Evolutionary conservation across 2,797 vertebrate genomes (phyloP).

Genomic region (Silurus lanzhouensis): DNA sequence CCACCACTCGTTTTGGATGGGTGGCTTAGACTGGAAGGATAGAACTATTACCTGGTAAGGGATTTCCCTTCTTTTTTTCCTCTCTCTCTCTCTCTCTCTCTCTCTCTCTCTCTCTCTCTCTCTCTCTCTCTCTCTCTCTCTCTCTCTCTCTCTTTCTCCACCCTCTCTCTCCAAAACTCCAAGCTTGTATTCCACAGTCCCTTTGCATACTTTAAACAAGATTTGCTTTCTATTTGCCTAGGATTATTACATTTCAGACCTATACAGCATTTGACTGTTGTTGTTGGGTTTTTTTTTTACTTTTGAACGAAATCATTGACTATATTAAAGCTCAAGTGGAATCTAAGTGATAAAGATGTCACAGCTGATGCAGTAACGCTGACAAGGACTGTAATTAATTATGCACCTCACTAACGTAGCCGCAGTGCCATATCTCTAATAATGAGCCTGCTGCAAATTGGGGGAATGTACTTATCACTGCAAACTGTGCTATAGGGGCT

Average conservation of each 20-base stretch:
- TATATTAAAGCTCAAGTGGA: not conserved
- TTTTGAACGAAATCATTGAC: constrained; percentile 13
- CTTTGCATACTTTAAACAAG: constrained; percentile 9
- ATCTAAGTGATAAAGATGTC: constrained; percentile 15
- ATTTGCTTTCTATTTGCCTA: not conserved
- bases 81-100: not conserved
- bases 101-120: too few relatives aligned
- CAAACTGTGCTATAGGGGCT: constrained; percentile 7
- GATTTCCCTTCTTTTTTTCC: constrained; percentile 42
- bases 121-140: not conserved
- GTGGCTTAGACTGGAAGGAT: constrained; percentile 63
- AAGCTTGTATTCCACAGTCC: not conserved
- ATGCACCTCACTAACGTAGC: constrained; percentile 28
- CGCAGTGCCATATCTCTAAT: constrained; percentile 27
- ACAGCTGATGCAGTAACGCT: constrained; percentile 34
- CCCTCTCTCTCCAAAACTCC: not conserved
- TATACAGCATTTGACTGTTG: not conserved
- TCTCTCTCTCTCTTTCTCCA: not conserved
- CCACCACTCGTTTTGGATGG: constrained; percentile 69
- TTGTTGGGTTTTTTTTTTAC: not conserved
- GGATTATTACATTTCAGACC: not conserved
- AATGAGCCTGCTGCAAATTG: constrained; percentile 33
- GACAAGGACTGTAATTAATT: constrained; percentile 40
- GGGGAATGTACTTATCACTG: constrained; percentile 18
- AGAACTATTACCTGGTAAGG: constrained; percentile 72